Base-by-base conservation (phyloP, 2,888 invertebrate genomes). In the Drosophila austrosaltans region DNA sequence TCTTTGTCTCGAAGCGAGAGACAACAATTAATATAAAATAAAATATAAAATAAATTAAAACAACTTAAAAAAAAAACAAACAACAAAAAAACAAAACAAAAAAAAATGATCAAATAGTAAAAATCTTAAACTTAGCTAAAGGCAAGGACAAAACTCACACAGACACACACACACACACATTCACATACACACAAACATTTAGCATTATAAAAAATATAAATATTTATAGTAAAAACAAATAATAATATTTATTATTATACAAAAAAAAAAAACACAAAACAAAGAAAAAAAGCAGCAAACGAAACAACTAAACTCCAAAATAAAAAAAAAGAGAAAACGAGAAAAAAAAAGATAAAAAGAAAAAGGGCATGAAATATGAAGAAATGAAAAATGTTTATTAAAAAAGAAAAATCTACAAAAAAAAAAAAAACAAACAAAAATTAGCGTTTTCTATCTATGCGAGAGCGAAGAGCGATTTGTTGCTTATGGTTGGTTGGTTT, bases 151-250 rank as follows among this genome's bases (percentile, higher is more conserved):
- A 30, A 48, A 61, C 39, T 60, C 12, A 54, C 16, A 32, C 36
- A 44, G 30, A 56, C 22, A 36, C 12, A 56, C 72, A 68, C n/a
- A n/a, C 42, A 67, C 40, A 66, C 22, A 57, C 58, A 66, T 54
- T 63, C 48, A 62, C 56, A 57, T 30, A 60, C 25, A 61, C 56
- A 69, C 4, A 75, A 40, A 75, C 60, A 75, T 56, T 73, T 80
- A 80, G 77, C 64, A 68, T 73, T 76, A 81, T 75, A 81, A 66
- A 69, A 69, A 75, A 66, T 54, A 81, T 78, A 78, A 81, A 82
- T 82, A 86, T 79, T 78, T 81, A 77, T 82, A 82, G 80, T 78
- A 79, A 78, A 81, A 81, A 77, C 75, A 78, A 79, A 72, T 67
- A 72, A 72, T 65, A 71, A 66, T 84, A 84, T 84, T 81, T 84